These are phyloP conservation scores for Trileptium ribeirensis DNA, from an alignment of 2,888 invertebrate species.

Conservation along the genomic window DNA sequence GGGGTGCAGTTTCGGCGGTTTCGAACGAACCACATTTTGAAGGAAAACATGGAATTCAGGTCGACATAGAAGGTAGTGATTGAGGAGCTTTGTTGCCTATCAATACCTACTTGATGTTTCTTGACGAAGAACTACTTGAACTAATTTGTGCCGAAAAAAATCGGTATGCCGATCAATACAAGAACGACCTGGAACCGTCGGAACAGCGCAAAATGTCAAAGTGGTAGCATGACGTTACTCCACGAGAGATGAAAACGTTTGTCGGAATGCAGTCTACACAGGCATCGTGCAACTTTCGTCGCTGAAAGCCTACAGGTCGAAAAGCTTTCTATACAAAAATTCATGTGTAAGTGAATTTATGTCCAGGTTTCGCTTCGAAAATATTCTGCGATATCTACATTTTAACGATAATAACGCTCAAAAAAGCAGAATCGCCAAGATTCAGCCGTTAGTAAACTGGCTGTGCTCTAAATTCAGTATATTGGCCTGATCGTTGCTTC, in stretches of 20 bases:
- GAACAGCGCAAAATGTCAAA: background rate
- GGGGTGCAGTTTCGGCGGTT: no score
- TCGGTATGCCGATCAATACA: background rate
- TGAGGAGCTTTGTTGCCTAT: no score
- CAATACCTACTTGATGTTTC: no score
- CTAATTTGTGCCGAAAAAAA: no score
- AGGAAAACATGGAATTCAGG: no score
- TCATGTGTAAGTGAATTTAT: background rate
- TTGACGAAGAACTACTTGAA: no score
- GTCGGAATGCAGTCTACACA: background rate
- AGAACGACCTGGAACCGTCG: background rate
- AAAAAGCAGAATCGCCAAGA: background rate
- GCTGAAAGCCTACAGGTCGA: background rate
- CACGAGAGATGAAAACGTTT: background rate
- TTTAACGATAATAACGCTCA: background rate
- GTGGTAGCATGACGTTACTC: background rate
- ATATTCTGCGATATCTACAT: background rate
- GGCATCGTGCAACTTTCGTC: background rate
- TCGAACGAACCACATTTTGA: no score
- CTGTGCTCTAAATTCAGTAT: background rate
- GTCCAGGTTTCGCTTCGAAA: background rate
- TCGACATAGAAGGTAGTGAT: no score
- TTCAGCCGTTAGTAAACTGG: background rate
- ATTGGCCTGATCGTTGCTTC: constrained; percentile 4
- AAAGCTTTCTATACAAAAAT: background rate